Conservation (phyloP, 2,888 invertebrate species). For the Shargacucullia verbasci region DNA sequence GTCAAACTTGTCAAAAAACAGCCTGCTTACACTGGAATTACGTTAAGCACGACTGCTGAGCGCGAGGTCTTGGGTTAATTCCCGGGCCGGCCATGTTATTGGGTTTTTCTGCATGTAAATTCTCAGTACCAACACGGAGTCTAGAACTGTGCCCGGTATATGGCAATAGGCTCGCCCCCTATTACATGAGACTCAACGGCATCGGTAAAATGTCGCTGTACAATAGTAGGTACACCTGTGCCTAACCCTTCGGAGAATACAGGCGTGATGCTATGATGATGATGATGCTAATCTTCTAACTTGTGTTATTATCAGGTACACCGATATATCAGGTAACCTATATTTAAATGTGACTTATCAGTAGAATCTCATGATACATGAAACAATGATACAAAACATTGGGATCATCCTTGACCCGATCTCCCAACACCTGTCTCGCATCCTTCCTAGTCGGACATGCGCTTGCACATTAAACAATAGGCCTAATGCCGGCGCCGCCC, state of each 20-base stretch:
- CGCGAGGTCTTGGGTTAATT: no score
- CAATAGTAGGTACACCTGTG: no score
- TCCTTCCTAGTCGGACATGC: constrained; percentile 60
- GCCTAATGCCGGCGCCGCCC: constrained; percentile 63
- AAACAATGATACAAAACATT: constrained; percentile 52
- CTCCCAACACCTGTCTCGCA: constrained; percentile 66
- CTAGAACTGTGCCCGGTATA: no score
- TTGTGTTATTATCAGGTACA: constrained; percentile 16
- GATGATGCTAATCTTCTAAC: constrained; percentile 30
- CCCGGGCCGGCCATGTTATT: no score
- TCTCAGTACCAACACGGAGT: no score
- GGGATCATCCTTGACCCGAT: constrained; percentile 70
- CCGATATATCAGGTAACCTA: no score
- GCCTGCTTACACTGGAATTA: constrained; percentile 23
- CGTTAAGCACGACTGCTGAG: no score
- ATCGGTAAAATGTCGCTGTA: no score
- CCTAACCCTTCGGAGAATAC: constrained; percentile 26
- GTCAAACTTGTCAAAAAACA: constrained; percentile 29
- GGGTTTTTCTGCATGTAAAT: no score
- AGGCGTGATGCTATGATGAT: no score
- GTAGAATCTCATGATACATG: constrained; percentile 22
- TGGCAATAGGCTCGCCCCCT: no score
- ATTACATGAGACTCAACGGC: no score
- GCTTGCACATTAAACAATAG: constrained; percentile 68
- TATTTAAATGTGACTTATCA: constrained; percentile 30